Evolutionary conservation across 2,888 invertebrate genomes (phyloP), one percentile per base, ranked within the genome.

Genomic region (Scaptomyza flava): DNA sequence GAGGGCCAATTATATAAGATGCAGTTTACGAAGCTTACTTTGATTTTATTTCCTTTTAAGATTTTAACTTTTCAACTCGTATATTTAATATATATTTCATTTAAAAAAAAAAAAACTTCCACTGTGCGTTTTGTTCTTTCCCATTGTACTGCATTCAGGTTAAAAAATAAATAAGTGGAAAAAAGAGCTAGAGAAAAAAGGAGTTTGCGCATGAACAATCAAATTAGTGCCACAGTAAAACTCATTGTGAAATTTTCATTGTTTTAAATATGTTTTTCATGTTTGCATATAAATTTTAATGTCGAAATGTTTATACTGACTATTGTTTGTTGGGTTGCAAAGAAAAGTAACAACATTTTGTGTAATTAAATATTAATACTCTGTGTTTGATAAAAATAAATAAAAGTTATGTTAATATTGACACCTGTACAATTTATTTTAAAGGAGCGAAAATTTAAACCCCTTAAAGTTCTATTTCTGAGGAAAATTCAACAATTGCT

Each of bases 31-130:
- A 46, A 72, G 81, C 77, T 83, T 87, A 85, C 82, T 87, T 84
- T 87, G 76, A 84, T 87, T 87, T 87, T 76, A 87, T 87, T 84
- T 85, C 73, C 66, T 76, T 76, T 82, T 68, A 69, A 76, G 81
- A 69, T 56, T 68, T 60, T 67, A 54, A 57, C 42, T 63, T 56
- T 50, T 41, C 41, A 17, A 31, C 67, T 67, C 14, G 51, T 51
- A 47, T 67, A n/a, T 64, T 54, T 79, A 87, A 87, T 84, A 77
- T 86, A 84, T 82, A 85, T 85, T 84, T 87, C 76, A 84, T 84
- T 84, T 80, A 72, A 23, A 23, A 23, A 23, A 23, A 23, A 71
- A 79, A 81, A 87, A 67, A 60, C 64, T 54, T 11, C 47, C 31
- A 52, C n/a, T 46, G 46, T 23, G 33, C 23, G 48, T 42, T 17